These are phyloP conservation scores for Allophyes oxyacanthae DNA, from an alignment of 2,888 invertebrate species.

Conservation along the genomic window DNA sequence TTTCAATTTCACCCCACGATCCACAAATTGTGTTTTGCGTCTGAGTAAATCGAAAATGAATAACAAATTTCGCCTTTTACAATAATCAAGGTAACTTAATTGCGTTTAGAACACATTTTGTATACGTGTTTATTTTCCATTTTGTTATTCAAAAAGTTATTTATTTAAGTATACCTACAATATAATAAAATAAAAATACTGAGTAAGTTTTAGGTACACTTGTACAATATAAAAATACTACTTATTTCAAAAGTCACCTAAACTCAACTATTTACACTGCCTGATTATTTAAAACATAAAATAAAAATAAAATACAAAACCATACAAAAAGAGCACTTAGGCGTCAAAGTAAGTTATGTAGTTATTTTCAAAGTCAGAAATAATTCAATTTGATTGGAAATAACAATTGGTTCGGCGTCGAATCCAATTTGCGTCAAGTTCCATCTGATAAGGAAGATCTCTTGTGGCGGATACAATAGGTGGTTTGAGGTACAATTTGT, in stretches of 20 bases:
- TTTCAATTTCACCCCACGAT: slow-evolving; percentile 86
- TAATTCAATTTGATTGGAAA: slow-evolving; percentile 36
- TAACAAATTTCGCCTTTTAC: slow-evolving; percentile 82
- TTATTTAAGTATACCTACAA: too few relatives aligned
- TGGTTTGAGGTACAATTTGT: slow-evolving; percentile 54
- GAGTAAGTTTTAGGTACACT: too few relatives aligned
- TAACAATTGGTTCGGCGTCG: slow-evolving; percentile 34
- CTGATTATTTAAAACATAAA: too few relatives aligned
- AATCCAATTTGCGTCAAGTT: slow-evolving; percentile 36
- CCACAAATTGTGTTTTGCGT: slow-evolving; percentile 87
- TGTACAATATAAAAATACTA: too few relatives aligned
- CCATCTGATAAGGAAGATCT: slow-evolving; percentile 41
- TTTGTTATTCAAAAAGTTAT: slow-evolving; percentile 31
- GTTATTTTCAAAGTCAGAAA: slow-evolving; percentile 18
- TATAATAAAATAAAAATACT: too few relatives aligned
- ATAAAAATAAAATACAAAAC: too few relatives aligned
- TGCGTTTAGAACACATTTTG: slow-evolving; percentile 65
- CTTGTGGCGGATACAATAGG: slow-evolving; percentile 31
- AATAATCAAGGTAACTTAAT: slow-evolving; percentile 78
- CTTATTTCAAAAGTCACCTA: too few relatives aligned
- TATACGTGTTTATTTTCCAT: slow-evolving; percentile 34
- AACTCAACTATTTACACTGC: too few relatives aligned
- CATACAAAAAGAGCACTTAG: too few relatives aligned
- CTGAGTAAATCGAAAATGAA: slow-evolving; percentile 86
- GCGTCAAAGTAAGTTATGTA: too few relatives aligned